Conservation (phyloP, 2,888 invertebrate genomes). For the Parochlus steinenii region DNA sequence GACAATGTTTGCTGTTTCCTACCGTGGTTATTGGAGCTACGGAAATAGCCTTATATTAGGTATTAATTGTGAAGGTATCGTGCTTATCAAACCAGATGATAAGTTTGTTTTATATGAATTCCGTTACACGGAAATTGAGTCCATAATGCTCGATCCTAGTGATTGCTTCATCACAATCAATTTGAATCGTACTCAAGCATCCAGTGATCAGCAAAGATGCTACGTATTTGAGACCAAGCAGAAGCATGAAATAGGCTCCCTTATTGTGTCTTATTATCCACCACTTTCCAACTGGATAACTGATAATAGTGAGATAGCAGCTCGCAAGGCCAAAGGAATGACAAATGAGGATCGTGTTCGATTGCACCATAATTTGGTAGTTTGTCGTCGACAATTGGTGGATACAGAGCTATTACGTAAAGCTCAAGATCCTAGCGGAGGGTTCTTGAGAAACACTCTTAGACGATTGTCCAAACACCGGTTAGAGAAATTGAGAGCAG, state of each 20-base stretch:
- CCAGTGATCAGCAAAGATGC: slow-evolving; percentile 47
- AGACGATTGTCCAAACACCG: slow-evolving; percentile 72
- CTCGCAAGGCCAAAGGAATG: slow-evolving; percentile 47
- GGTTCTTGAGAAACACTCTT: slow-evolving; percentile 75
- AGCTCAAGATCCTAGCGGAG: slow-evolving; percentile 68
- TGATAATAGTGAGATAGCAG: slow-evolving; percentile 50
- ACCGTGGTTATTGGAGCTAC: slow-evolving; percentile 88
- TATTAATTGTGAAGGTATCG: slow-evolving; percentile 78
- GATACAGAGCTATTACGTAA: slow-evolving; percentile 69
- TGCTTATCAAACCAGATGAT: slow-evolving; percentile 80
- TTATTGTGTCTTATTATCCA: slow-evolving; percentile 85
- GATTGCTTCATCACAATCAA: slow-evolving; percentile 86
- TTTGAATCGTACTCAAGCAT: slow-evolving; percentile 39
- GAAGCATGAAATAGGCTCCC: slow-evolving; percentile 80
- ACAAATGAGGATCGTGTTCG: slow-evolving; percentile 79
- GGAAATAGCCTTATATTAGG: slow-evolving; percentile 57
- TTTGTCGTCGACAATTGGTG: slow-evolving; percentile 64
- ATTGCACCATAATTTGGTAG: slow-evolving; percentile 71
- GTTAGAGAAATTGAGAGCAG: slow-evolving; percentile 56
- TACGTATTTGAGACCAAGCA: slow-evolving; percentile 84
- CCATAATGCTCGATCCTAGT: slow-evolving; percentile 77
- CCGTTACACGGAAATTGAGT: slow-evolving; percentile 78
- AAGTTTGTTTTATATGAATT: slow-evolving; percentile 85
- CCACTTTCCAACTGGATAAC: slow-evolving; percentile 65
- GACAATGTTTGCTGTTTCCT: slow-evolving; percentile 74